Evolutionary conservation across 2,113 vertebrate species (phyloP), one percentile per base, ranked within the genome.

Genomic region (Chionomys nivalis): DNA sequence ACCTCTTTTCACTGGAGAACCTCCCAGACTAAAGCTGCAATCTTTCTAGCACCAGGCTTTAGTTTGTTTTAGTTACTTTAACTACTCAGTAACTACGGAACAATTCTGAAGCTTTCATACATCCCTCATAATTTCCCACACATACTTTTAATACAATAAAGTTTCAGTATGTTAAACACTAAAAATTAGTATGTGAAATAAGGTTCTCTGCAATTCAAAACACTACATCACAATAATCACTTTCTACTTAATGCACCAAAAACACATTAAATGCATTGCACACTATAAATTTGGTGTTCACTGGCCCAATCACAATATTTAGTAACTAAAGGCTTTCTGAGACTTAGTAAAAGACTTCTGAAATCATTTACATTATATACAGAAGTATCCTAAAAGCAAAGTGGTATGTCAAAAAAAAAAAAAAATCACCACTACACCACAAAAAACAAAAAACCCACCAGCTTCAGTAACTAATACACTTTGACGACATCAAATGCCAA

Each of bases 211-310:
- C 9, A 87, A 87, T 68, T 36, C 19, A 87, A 87, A 70, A 33
- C 28, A 47, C 24, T 83, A 77, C 76, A 42, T 96, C 76, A 49
- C 24, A 90, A 77, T 89, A 97, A 98, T 96, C 92, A 96, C 82
- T 95, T 98, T 92, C 75, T 78, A 95, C 68, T 91, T 86, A 97
- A 91, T 95, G 76, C 75, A 95, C 55, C 89, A 97, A 95, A 24
- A 98, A 97, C 94, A 97, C 72, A 85, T 92, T 75, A 96, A 97
- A 91, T 87, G 87, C 14, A 79, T 0, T 61, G 96, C 82, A 96
- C 97, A 97, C 83, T 97, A 95, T 96, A 66, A 94, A 87, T 96
- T 96, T 97, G 90, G 81, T 92, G 95, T 87, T 96, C 97, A 95
- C 23, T 92, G 89, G 76, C 90, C 94, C 3, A 0, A 85, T 94